phyloP scores from a whole-genome alignment of 2,113 vertebrate genomes.

The Micronisus gabar region DNA sequence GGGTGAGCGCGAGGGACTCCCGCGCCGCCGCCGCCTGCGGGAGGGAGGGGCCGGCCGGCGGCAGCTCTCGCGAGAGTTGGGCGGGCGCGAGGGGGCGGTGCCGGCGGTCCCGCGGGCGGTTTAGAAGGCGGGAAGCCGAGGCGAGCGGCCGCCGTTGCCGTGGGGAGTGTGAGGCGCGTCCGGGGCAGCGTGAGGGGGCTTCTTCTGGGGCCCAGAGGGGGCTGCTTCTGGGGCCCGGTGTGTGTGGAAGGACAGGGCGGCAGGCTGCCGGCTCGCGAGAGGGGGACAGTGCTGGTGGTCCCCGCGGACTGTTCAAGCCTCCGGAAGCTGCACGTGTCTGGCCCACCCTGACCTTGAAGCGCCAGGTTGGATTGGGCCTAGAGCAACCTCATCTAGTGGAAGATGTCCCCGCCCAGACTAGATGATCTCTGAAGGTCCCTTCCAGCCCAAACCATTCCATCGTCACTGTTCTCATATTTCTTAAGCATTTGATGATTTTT shows the following conservation, averaged over 20 bases:
- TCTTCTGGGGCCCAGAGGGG: accelerated
- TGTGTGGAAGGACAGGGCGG: too few species aligned
- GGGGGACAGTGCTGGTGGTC: accelerated
- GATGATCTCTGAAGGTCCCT: not conserved
- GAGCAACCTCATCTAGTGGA: not conserved
- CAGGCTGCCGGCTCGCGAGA: accelerated
- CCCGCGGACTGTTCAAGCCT: accelerated
- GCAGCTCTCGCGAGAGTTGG: not conserved
- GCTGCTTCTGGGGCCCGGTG: too few species aligned
- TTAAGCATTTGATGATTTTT: not conserved
- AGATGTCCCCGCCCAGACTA: not conserved
- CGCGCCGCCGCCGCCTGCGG: too few species aligned
- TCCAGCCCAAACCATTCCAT: not conserved
- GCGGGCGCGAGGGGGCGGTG: not conserved
- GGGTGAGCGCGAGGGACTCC: too few species aligned
- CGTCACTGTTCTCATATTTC: not conserved
- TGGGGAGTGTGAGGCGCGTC: not conserved
- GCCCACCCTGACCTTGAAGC: too few species aligned
- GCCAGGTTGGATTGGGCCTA: not conserved
- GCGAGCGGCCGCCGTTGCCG: accelerated
- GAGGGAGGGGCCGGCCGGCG: too few species aligned
- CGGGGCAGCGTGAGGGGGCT: too few species aligned
- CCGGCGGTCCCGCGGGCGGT: too few species aligned
- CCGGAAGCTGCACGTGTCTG: accelerated
- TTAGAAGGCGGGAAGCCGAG: not conserved